Conservation (phyloP, 2,888 invertebrate genomes). For the Atherix ibis region DNA sequence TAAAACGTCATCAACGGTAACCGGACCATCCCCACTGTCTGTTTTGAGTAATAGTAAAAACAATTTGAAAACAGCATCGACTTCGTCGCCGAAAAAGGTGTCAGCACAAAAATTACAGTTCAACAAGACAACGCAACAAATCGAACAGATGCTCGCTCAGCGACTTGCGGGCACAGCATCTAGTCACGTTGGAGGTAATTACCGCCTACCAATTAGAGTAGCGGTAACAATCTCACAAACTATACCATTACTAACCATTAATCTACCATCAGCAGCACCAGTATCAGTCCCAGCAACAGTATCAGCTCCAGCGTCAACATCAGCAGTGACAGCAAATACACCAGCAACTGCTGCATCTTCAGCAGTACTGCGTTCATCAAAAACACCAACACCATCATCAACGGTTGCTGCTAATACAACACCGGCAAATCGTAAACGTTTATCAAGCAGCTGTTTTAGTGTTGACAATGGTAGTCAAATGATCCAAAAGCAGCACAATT, state of each 20-base stretch:
- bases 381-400: neutral
- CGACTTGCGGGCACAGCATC: slow-evolving; percentile 13
- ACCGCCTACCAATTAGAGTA: neutral
- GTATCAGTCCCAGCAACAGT: neutral
- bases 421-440: slow-evolving; percentile 4
- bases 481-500: neutral
- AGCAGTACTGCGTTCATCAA: neutral
- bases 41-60: too few species aligned
- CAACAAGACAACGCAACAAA: slow-evolving; percentile 32
- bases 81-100: neutral
- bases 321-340: neutral
- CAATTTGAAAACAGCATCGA: slow-evolving; percentile 1
- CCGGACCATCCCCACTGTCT: too few species aligned
- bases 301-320: slow-evolving; percentile 1
- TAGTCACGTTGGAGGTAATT: neutral
- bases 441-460: slow-evolving; percentile 7
- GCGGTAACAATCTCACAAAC: slow-evolving; percentile 17
- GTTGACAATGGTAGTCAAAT: neutral
- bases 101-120: slow-evolving; percentile 23
- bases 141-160: slow-evolving; percentile 32
- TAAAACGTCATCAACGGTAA: neutral
- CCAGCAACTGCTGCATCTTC: neutral
- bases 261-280: neutral
- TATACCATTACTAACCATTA: slow-evolving; percentile 12
- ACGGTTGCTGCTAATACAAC: too few species aligned